Conservation (phyloP, 2,797 vertebrate species). For the Gymnoscopelus braueri region DNA sequence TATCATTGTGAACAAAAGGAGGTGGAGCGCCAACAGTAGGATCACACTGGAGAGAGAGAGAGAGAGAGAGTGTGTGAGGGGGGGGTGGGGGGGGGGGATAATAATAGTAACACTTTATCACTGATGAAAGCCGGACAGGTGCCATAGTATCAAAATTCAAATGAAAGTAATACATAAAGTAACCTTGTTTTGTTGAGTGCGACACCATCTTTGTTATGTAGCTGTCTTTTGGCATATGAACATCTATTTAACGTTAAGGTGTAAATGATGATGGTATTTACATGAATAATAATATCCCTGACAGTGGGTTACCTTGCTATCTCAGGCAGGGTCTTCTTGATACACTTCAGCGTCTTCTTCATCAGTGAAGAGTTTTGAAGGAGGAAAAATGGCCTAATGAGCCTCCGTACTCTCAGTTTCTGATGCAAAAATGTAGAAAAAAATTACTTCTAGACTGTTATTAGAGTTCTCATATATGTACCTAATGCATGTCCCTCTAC, state of each 20-base stretch:
- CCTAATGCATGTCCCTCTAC: too few species aligned
- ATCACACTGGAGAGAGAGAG: slow-evolving; percentile 80
- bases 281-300: not conserved
- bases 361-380: slow-evolving; percentile 97
- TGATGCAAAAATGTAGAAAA: slow-evolving; percentile 54
- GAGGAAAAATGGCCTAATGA: slow-evolving; percentile 93
- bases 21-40: slow-evolving; percentile 89
- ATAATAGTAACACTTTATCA: not conserved
- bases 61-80: slow-evolving; percentile 1
- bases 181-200: too few species aligned
- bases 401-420: slow-evolving; percentile 86
- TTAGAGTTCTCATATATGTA: not conserved
- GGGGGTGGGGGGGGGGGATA: too few species aligned
- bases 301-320: slow-evolving; percentile 87
- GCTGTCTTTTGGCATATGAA: too few species aligned
- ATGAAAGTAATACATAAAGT: too few species aligned
- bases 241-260: too few species aligned
- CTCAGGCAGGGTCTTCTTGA: slow-evolving; percentile 92
- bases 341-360: slow-evolving; percentile 97
- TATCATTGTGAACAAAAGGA: slow-evolving; percentile 93
- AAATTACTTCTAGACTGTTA: not conserved
- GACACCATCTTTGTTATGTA: too few species aligned
- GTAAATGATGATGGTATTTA: too few species aligned
- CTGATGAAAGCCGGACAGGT: too few species aligned
- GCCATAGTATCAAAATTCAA: too few species aligned